A percentile compares a stretch with the other conserved stretches of the same genome.
Evolutionary conservation across 2,888 invertebrate species (phyloP).

Genomic region (Lasius fuliginosus): DNA sequence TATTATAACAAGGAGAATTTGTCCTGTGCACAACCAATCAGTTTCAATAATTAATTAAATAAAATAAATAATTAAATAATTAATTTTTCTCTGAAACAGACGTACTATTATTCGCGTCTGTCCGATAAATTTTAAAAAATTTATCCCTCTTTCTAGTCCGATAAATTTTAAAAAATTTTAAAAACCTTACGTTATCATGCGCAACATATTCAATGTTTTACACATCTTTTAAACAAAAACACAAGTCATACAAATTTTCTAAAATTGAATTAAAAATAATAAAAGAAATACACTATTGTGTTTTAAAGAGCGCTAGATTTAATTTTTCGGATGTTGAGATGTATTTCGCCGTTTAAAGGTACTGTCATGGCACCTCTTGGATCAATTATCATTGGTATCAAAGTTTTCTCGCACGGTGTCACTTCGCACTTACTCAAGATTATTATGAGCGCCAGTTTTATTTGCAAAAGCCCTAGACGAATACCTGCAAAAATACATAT

Average conservation of each 20-base stretch:
- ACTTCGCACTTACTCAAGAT: conserved; percentile 78
- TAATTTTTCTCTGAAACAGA: too few species aligned
- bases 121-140: too few species aligned
- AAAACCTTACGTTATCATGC: too few species aligned
- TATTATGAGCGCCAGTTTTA: conserved; percentile 77
- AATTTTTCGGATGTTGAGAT: conserved; percentile 68
- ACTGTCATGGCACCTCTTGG: conserved; percentile 66
- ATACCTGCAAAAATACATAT: conserved; percentile 69
- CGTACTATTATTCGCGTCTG: too few species aligned
- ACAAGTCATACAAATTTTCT: not conserved
- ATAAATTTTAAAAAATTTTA: too few species aligned
- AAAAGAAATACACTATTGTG: not conserved
- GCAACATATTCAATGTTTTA: too few species aligned
- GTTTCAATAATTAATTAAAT: too few species aligned
- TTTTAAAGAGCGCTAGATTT: not conserved
- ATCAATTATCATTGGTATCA: conserved; percentile 74
- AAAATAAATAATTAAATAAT: too few species aligned
- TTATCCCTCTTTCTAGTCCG: too few species aligned
- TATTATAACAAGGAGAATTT: too few species aligned
- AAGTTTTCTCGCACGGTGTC: conserved; percentile 73
- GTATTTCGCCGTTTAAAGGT: conserved; percentile 67
- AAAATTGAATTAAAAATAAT: not conserved
- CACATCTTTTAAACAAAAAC: too few species aligned
- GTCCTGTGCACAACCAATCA: too few species aligned
- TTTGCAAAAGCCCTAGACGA: conserved; percentile 79